A percentile compares a stretch with the other conserved stretches of the same genome.
Evolutionary conservation across 2,888 invertebrate genomes (phyloP).

Genomic region (Phyto melanocephala): DNA sequence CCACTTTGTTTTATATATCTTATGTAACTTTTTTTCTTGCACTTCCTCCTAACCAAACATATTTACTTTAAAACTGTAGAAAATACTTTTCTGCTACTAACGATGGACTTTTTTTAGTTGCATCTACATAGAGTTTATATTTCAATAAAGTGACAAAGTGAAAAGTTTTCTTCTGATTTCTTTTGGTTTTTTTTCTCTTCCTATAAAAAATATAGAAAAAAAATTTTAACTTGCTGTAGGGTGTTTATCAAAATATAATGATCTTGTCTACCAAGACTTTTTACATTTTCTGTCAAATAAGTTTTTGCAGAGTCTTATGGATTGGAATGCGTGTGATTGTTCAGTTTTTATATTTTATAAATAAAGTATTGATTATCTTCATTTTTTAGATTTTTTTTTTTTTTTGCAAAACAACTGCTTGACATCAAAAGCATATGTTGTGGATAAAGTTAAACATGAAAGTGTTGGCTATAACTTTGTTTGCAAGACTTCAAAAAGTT

Average conservation of each 20-base stretch:
- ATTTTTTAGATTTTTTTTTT: not conserved
- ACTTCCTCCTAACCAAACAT: not conserved
- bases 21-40: not conserved
- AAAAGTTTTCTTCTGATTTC: constrained; percentile 37
- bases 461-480: constrained; percentile 54
- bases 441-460: constrained; percentile 49
- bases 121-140: constrained; percentile 38
- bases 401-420: constrained; percentile 19
- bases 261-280: not conserved
- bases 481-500: constrained; percentile 51
- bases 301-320: not conserved
- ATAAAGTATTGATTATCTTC: constrained; percentile 40
- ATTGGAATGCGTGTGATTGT: not conserved
- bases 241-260: constrained; percentile 42
- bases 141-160: constrained; percentile 52
- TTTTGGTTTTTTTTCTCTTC: not conserved
- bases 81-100: constrained; percentile 9
- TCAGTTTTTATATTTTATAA: not conserved
- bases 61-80: constrained; percentile 31
- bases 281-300: not conserved
- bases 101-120: not conserved
- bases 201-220: not conserved
- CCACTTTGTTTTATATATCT: not conserved
- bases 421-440: constrained; percentile 57
- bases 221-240: constrained; percentile 39